phyloP scores from a whole-genome alignment of 2,797 vertebrate genomes.

The Phalloptychus januarius region DNA sequence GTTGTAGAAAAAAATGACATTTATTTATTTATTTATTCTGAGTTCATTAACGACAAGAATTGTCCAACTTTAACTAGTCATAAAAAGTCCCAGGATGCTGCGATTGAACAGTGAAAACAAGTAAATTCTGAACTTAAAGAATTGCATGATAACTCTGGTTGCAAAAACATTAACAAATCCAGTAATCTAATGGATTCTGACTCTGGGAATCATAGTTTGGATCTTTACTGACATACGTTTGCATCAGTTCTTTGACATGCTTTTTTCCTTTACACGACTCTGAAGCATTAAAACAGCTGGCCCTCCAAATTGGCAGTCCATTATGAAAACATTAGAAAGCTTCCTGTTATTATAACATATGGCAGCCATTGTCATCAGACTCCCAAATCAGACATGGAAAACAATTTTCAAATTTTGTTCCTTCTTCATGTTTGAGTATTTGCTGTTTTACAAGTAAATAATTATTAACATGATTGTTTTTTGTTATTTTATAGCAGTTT shows the following conservation, averaged over 20 bases:
- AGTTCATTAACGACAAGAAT: background rate
- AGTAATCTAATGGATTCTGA: background rate
- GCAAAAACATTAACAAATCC: background rate
- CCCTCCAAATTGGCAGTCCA: slow-evolving; percentile 3
- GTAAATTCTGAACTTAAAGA: background rate
- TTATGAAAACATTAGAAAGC: slow-evolving; percentile 4
- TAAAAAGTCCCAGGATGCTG: too few species aligned
- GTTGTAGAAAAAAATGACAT: too few species aligned
- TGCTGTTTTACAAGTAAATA: background rate
- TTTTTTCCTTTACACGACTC: background rate
- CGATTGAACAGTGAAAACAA: background rate
- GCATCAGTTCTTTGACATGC: background rate
- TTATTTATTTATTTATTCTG: too few species aligned
- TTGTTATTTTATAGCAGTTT: background rate
- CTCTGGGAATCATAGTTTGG: background rate
- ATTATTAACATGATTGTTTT: background rate
- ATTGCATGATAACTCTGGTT: background rate
- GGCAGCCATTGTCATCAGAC: background rate
- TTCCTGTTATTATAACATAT: background rate
- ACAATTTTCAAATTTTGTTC: background rate
- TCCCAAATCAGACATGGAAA: background rate
- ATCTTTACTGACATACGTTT: background rate
- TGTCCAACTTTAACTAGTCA: background rate
- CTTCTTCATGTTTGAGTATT: background rate
- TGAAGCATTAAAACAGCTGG: slow-evolving; percentile 6